Conservation (phyloP, 2,113 vertebrate species). For the Callorhinus ursinus region DNA sequence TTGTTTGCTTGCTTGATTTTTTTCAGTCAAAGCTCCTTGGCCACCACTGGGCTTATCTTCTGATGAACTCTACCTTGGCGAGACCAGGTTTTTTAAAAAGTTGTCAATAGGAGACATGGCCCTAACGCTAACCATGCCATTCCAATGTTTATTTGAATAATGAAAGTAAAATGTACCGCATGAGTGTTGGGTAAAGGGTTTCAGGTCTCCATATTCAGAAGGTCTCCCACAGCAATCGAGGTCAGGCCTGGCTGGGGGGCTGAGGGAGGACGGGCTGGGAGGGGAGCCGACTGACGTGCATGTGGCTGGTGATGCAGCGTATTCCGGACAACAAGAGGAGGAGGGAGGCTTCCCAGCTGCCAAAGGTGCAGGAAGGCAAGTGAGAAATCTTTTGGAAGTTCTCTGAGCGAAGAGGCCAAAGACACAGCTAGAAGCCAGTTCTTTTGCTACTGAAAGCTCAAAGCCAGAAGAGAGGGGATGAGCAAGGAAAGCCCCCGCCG, state of each 20-base stretch:
- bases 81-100: conserved; percentile 2
- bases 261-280: background rate
- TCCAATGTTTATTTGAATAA: background rate
- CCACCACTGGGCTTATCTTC: background rate
- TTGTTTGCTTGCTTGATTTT: background rate
- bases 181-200: background rate
- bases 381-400: background rate
- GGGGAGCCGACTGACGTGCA: background rate
- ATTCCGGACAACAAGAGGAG: background rate
- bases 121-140: background rate
- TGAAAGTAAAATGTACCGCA: background rate
- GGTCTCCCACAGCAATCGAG: background rate
- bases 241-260: background rate
- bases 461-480: background rate
- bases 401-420: background rate
- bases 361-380: background rate
- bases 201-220: background rate
- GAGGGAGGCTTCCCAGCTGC: background rate
- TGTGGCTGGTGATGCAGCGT: background rate
- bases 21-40: background rate
- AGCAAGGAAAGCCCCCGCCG: background rate
- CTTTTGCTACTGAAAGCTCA: background rate
- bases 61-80: background rate
- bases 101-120: background rate
- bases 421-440: background rate